A percentile compares a stretch with the other conserved stretches of the same genome.
Evolutionary conservation across 2,797 vertebrate genomes (phyloP).

Genomic region (Jordanella pulchra): DNA sequence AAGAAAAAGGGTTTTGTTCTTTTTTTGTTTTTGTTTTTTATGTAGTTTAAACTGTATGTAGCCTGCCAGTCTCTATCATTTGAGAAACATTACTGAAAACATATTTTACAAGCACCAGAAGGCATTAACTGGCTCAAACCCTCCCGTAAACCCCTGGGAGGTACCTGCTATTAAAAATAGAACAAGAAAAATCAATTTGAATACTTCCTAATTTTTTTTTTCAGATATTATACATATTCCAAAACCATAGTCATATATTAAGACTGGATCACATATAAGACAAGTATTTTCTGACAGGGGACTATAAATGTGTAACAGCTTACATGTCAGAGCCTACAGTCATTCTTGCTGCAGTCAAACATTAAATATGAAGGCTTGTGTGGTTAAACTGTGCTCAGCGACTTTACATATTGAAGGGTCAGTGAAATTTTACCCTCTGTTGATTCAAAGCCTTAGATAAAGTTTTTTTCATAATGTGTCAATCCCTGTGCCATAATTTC

Average conservation of each 20-base stretch:
- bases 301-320: constrained; percentile 60
- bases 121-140: constrained; percentile 9
- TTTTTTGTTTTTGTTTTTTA: background rate
- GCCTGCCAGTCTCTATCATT: constrained; percentile 7
- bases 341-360: constrained; percentile 51
- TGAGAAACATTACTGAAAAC: constrained; percentile 62
- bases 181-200: background rate
- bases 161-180: background rate
- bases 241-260: background rate
- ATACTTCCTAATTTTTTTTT: background rate
- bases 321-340: constrained; percentile 6
- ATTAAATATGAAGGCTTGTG: constrained; percentile 51
- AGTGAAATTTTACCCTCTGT: background rate
- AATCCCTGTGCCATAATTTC: background rate
- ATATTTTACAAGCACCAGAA: constrained; percentile 22
- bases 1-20: background rate
- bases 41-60: constrained; percentile 2
- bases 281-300: constrained; percentile 28
- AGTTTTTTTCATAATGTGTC: background rate
- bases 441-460: background rate
- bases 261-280: constrained; percentile 11
- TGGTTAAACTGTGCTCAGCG: constrained; percentile 2
- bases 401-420: constrained; percentile 17
- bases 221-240: background rate
- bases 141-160: background rate